phyloP scores from a whole-genome alignment of 2,888 invertebrate genomes.

The Aleiodes testaceus region DNA sequence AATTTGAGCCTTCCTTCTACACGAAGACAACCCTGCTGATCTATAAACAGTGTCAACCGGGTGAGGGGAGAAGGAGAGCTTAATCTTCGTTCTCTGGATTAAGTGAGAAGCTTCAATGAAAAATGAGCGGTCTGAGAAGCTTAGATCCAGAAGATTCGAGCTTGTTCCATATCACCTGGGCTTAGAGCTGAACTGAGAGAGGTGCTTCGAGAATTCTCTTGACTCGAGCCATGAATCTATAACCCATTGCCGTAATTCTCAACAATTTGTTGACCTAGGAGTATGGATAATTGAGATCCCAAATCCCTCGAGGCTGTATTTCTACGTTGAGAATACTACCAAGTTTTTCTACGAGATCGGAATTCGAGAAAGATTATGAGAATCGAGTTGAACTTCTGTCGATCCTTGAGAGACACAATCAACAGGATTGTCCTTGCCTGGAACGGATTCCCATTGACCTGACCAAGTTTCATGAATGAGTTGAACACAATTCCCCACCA shows the following conservation, averaged over 20 bases:
- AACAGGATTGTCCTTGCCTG: too few species aligned
- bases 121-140: background rate
- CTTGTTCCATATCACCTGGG: background rate
- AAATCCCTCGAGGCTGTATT: background rate
- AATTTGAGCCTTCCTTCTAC: conserved; percentile 43
- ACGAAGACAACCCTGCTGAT: conserved; percentile 16
- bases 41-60: conserved; percentile 37
- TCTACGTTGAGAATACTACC: background rate
- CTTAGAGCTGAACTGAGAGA: background rate
- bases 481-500: conserved; percentile 30
- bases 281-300: too few species aligned
- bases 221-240: background rate
- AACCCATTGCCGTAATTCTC: background rate
- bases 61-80: background rate
- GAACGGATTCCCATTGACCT: conserved; percentile 9
- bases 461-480: background rate
- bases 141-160: conserved; percentile 5
- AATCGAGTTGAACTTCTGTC: background rate
- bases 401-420: conserved; percentile 8
- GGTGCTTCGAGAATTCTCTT: background rate
- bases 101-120: background rate
- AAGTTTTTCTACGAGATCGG: conserved; percentile 2
- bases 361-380: background rate
- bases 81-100: conserved; percentile 9
- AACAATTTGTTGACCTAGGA: background rate